Base-by-base conservation (phyloP, 2,113 vertebrate species). In the Arothron firmamentum region DNA sequence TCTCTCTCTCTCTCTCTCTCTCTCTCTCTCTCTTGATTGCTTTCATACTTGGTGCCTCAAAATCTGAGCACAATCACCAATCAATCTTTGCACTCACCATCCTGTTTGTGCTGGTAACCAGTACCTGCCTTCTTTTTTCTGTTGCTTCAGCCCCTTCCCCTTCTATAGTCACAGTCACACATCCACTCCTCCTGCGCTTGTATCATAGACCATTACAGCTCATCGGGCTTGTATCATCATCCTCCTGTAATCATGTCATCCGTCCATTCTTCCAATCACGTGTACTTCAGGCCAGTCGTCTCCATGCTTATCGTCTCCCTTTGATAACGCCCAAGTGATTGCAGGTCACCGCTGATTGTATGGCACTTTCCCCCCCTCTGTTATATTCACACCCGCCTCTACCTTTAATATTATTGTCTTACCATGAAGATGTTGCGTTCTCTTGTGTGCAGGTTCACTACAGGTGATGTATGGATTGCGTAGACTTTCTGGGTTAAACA, bases 1-100 rank as follows among this genome's bases (percentile, higher is more conserved):
- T 56, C 74, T 62, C 73, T 65, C 57, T 70, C 49, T 60, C 57
- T 45, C 52, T 56, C 31, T 43, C 42, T 60, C 1, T 14, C 59
- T 12, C 17, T 56, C 43, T 43, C 47, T 57, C 2, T 15, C 62
- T 59, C 71, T 85, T 82, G 87, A 84, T 84, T 84, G 71, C 87
- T 79, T 79, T 76, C 67, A 78, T 72, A 78, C 79, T 70, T 70
- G 49, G 59, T 74, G 74, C 72, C 85, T 79, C 79, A 83, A 76
- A 85, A 75, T 80, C 74, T 60, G 70, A 83, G 72, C 56, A 72
- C 85, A 84, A 87, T 87, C 84, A 78, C 85, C 82, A 81, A 88
- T 89, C 87, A 85, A 86, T 86, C 81, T 77, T 69, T 72, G 67
- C 67, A 61, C 74, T 85, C 71, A 65, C 55, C 74, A 43, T 56